These are phyloP conservation scores for sheep (Ovis aries) DNA, from an alignment of 2,113 vertebrate genomes.

Conservation along the genomic window DNA sequence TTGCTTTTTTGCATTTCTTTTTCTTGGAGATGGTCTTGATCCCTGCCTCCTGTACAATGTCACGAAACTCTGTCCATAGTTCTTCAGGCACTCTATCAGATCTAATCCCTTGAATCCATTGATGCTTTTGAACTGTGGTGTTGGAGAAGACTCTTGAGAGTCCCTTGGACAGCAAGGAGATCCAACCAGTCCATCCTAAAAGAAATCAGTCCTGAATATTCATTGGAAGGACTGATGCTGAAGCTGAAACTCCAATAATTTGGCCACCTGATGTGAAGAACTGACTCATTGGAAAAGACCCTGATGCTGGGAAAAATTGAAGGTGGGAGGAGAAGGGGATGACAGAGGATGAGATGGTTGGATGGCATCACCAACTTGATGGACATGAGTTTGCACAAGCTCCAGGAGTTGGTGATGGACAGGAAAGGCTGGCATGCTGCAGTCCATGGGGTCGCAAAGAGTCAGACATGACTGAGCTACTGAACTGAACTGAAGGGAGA, in stretches of 20 bases:
- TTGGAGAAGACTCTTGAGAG: neutral
- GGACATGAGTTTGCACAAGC: neutral
- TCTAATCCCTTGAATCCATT: neutral
- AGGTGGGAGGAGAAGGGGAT: neutral
- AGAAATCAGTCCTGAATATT: neutral
- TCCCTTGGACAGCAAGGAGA: neutral
- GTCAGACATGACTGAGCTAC: neutral
- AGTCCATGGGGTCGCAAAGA: fast-evolving
- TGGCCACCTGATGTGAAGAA: neutral
- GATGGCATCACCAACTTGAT: neutral
- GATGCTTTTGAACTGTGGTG: neutral
- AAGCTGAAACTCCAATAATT: neutral
- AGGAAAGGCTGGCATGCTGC: neutral
- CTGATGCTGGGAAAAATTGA: neutral
- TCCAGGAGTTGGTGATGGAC: neutral
- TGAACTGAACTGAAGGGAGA: neutral
- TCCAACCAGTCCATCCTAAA: neutral
- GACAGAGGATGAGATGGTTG: neutral
- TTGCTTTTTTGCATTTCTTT: neutral
- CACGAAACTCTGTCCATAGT: neutral
- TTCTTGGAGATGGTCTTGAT: neutral
- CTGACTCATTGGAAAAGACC: neutral
- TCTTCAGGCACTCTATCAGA: neutral
- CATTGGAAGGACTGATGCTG: neutral
- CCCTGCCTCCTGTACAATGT: neutral